Conservation (phyloP, 2,797 vertebrate species). For the Aldrovandia affinis region DNA sequence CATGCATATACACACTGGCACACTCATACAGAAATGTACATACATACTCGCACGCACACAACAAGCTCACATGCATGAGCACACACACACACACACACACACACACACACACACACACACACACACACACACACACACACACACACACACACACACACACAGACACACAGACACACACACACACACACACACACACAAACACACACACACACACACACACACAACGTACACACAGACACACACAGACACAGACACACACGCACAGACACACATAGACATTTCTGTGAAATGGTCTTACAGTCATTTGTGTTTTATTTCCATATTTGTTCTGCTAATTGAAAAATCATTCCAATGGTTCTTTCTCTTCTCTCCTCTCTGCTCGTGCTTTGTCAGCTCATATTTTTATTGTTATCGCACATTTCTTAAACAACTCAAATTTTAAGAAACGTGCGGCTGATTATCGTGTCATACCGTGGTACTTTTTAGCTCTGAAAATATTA, state of each 20-base stretch:
- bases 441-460: too few relatives aligned
- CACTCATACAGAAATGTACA: too few relatives aligned
- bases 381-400: background rate
- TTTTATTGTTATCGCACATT: background rate
- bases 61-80: background rate
- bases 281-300: too few relatives aligned
- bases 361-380: background rate
- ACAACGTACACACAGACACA: background rate
- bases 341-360: background rate
- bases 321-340: background rate
- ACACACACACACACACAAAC: background rate
- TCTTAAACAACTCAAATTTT: too few relatives aligned
- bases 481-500: background rate
- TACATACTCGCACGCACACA: background rate
- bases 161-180: background rate
- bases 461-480: background rate
- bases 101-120: background rate
- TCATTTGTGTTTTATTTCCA: background rate
- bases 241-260: background rate
- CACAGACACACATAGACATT: background rate
- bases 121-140: background rate
- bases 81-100: background rate
- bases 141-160: background rate
- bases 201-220: background rate
- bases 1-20: too few relatives aligned